Evolutionary conservation across 2,888 invertebrate species (phyloP).

Genomic region (Drosophila borborema): DNA sequence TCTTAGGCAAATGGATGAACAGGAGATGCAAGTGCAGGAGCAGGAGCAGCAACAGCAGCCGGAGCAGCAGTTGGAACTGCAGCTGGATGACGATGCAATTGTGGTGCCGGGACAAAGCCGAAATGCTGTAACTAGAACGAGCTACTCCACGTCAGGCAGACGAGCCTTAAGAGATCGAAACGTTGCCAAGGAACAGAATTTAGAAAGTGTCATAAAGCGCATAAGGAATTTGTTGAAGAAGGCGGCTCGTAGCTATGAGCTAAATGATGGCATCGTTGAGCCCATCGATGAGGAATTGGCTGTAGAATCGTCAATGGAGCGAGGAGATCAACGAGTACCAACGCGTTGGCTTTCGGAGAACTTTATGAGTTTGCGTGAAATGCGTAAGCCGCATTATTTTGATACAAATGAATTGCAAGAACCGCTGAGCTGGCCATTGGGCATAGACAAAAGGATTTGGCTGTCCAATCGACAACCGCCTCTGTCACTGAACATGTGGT

Average conservation of each 20-base stretch:
- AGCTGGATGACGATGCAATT: conserved; percentile 8
- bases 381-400: neutral
- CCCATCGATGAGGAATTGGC: neutral
- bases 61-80: neutral
- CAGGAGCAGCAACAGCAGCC: too few species aligned
- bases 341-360: conserved; percentile 17
- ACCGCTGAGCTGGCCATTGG: conserved; percentile 20
- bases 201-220: neutral
- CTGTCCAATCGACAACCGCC: neutral
- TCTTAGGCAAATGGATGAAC: neutral
- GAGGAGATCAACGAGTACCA: neutral
- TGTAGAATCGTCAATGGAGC: neutral
- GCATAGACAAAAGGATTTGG: conserved; percentile 14
- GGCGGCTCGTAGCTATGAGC: neutral
- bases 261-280: neutral
- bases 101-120: conserved; percentile 19
- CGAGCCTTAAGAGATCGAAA: neutral
- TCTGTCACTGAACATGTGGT: neutral
- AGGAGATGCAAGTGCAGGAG: neutral
- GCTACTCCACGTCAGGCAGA: neutral
- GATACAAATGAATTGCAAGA: neutral
- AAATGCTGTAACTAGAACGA: neutral
- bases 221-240: neutral
- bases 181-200: neutral
- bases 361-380: conserved; percentile 21